phyloP scores from a whole-genome alignment of 2,888 invertebrate genomes.

The Aphelenchoides bicaudatus region DNA sequence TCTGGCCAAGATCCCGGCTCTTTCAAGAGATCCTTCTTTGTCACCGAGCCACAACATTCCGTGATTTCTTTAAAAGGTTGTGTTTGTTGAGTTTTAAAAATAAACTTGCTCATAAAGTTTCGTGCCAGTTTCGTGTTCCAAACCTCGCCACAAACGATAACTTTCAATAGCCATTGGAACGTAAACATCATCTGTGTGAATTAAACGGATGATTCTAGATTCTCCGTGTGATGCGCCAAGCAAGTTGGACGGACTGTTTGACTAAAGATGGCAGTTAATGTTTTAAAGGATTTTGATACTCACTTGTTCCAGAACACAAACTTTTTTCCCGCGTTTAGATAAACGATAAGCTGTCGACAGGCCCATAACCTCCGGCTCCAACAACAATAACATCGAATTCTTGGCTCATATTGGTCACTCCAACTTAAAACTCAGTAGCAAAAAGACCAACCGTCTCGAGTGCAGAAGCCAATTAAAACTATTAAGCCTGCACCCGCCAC shows the following conservation, averaged over 20 bases:
- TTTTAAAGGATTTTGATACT: neutral
- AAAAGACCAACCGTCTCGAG: too few relatives aligned
- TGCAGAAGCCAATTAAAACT: too few relatives aligned
- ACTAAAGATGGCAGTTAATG: slow-evolving; percentile 8
- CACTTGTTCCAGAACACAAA: slow-evolving; percentile 54
- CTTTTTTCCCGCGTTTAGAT: slow-evolving; percentile 47
- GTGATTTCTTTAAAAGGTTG: slow-evolving; percentile 22
- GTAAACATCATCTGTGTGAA: slow-evolving; percentile 45
- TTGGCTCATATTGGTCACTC: too few relatives aligned
- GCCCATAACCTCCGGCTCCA: slow-evolving; percentile 56
- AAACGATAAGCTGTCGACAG: slow-evolving; percentile 51
- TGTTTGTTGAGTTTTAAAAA: slow-evolving; percentile 15
- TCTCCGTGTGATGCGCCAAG: slow-evolving; percentile 57
- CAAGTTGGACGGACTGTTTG: slow-evolving; percentile 2
- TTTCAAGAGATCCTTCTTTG: slow-evolving; percentile 15
- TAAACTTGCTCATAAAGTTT: slow-evolving; percentile 25
- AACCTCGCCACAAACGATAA: slow-evolving; percentile 30
- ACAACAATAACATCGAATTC: slow-evolving; percentile 48
- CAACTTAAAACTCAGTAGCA: too few relatives aligned
- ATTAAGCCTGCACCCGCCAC: too few relatives aligned
- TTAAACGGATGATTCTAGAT: slow-evolving; percentile 55
- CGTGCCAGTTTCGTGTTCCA: slow-evolving; percentile 21
- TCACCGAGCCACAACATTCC: slow-evolving; percentile 38
- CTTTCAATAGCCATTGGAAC: slow-evolving; percentile 39
- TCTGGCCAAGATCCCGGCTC: slow-evolving; percentile 27